phyloP scores from a whole-genome alignment of 2,888 invertebrate genomes.

The Lutraria lutraria region DNA sequence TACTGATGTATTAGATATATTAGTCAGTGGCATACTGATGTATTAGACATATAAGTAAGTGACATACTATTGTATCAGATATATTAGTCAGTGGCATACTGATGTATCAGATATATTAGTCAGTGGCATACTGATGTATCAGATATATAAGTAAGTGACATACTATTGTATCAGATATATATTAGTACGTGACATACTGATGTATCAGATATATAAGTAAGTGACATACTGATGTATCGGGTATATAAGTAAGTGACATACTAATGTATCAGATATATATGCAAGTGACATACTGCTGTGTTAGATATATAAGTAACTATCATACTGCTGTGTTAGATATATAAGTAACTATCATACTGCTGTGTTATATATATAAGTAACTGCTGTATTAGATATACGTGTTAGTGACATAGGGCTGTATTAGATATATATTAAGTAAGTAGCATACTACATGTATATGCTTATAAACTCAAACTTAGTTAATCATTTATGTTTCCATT shows the following conservation, averaged over 20 bases:
- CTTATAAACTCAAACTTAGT: too few relatives aligned
- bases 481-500: neutral
- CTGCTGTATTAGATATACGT: constrained; percentile 47
- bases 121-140: constrained; percentile 36
- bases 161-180: constrained; percentile 44
- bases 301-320: too few relatives aligned
- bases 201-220: constrained; percentile 53
- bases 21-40: constrained; percentile 47
- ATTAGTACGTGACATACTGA: constrained; percentile 47
- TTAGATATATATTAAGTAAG: too few relatives aligned
- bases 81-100: constrained; percentile 48
- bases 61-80: constrained; percentile 44
- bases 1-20: constrained; percentile 44
- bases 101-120: constrained; percentile 48
- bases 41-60: constrained; percentile 48
- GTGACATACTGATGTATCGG: constrained; percentile 36
- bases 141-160: constrained; percentile 47
- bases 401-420: constrained; percentile 44
- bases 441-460: constrained; percentile 38
- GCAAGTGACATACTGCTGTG: constrained; percentile 45
- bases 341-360: constrained; percentile 47
- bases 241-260: constrained; percentile 48
- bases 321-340: constrained; percentile 45
- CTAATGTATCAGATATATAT: constrained; percentile 47
- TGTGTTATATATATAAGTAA: constrained; percentile 48